Evolutionary conservation across 2,113 vertebrate species (phyloP).

Genomic region (Zapus hudsonius): DNA sequence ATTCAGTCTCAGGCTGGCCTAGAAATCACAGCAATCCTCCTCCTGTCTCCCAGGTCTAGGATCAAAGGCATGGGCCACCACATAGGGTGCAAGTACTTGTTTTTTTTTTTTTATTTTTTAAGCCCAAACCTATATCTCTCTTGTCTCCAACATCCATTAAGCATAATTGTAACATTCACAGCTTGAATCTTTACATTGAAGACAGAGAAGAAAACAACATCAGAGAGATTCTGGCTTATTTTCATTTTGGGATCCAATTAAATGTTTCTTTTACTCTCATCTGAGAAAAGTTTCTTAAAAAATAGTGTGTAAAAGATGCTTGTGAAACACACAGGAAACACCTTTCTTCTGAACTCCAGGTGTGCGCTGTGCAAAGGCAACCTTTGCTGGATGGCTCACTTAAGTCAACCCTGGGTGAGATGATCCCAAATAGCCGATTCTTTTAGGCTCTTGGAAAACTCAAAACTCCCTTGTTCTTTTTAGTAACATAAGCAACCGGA

Average conservation of each 20-base stretch:
- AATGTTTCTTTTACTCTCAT: background rate
- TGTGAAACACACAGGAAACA: background rate
- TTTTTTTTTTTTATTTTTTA: no score
- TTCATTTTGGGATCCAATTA: background rate
- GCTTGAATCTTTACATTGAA: background rate
- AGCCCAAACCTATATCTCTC: background rate
- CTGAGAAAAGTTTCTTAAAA: slow-evolving; percentile 6
- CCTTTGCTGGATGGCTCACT: background rate
- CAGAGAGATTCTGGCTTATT: background rate
- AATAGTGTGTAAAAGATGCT: background rate
- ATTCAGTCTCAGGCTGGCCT: no score
- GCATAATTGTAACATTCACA: background rate
- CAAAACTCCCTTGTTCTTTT: background rate
- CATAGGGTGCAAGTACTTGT: no score
- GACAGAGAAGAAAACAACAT: background rate
- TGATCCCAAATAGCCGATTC: background rate
- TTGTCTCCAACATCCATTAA: background rate
- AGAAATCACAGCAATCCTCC: no score
- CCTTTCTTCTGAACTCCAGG: background rate
- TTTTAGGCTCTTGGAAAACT: background rate
- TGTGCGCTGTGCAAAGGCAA: background rate
- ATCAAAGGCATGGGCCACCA: no score
- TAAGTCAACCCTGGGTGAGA: background rate
- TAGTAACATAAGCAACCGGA: background rate
- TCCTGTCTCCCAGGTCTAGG: no score